Conservation (phyloP, 2,797 vertebrate species). For the Hydrophis major region DNA sequence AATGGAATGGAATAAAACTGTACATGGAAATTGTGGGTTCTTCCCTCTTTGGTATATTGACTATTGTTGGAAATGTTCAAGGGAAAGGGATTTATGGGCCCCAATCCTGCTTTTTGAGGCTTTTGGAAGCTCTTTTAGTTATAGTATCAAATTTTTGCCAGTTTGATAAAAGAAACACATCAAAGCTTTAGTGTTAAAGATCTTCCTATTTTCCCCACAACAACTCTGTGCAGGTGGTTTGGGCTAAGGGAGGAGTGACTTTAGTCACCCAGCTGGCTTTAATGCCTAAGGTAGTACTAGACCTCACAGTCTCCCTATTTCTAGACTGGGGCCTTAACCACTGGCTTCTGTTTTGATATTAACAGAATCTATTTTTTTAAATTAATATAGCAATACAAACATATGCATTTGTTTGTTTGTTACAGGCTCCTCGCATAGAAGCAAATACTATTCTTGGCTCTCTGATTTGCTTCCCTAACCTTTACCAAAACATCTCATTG, state of each 20-base stretch:
- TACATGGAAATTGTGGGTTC: background rate
- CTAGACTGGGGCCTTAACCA: background rate
- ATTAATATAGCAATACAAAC: background rate
- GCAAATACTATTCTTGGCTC: constrained; percentile 93
- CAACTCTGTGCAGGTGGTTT: background rate
- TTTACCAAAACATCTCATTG: constrained; percentile 84
- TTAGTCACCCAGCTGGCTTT: background rate
- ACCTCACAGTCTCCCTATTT: background rate
- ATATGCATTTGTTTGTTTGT: background rate
- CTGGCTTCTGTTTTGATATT: fast-evolving
- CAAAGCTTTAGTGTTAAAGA: background rate
- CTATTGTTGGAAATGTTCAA: background rate
- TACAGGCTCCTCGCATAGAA: constrained; percentile 87
- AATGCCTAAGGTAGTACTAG: background rate
- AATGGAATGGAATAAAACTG: background rate
- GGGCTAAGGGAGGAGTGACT: background rate
- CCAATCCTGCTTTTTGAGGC: background rate
- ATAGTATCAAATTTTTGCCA: background rate
- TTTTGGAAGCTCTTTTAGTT: background rate
- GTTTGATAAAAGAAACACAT: background rate
- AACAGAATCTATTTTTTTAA: background rate
- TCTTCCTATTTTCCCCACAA: background rate
- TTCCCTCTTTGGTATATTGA: background rate
- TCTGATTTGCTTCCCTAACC: constrained; percentile 93
- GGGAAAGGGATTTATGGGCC: background rate